Evolutionary conservation across 2,113 vertebrate species (phyloP), one percentile per base, ranked within the genome.

Genomic region (Istiophorus platypterus): DNA sequence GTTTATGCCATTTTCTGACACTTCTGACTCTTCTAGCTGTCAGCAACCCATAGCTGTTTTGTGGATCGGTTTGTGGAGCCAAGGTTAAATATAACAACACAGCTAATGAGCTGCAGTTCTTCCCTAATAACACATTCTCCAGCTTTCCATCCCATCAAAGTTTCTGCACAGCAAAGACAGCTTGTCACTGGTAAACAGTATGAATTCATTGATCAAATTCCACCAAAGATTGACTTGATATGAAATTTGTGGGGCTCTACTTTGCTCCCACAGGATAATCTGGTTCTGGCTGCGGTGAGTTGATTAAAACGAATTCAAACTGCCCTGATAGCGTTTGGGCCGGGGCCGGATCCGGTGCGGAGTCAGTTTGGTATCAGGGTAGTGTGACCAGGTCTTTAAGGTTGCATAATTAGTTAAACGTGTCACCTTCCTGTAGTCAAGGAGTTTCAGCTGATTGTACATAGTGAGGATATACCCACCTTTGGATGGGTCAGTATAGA

Each of bases 141-240:
- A 6, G 24, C n/a, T 42, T 29, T 70, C 37, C 56, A 29, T 62
- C 47, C 65, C 70, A 14, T 45, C 39, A 76, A 70, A 82, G 67
- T 59, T 59, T 64, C 41, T 13, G 12, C 41, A 42, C 49, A 61
- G 62, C 6, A 29, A 45, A 31, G 18, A 47, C 74, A 31, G 11
- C 31, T 68, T 74, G 31, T 62, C 22, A 45, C n/a, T 14, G 20
- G 49, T 52, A 26, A 52, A 61, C 37, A 54, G 18, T n/a, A 24
- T 74, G 17, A 27, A 68, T 58, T 45, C 29, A 12, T 47, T 7
- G 56, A 8, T 73, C 41, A 73, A 18, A 62, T 27, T 29, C 49
- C 7, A 27, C 9, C 3, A 42, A 34, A 10, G 10, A 5, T 26
- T 7, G 10, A 22, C 49, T n/a, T 22, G 20, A 51, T 3, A 10